Evolutionary conservation across 2,888 invertebrate species (phyloP), one percentile per base, ranked within the genome.

Genomic region (Apotomis betuletana): DNA sequence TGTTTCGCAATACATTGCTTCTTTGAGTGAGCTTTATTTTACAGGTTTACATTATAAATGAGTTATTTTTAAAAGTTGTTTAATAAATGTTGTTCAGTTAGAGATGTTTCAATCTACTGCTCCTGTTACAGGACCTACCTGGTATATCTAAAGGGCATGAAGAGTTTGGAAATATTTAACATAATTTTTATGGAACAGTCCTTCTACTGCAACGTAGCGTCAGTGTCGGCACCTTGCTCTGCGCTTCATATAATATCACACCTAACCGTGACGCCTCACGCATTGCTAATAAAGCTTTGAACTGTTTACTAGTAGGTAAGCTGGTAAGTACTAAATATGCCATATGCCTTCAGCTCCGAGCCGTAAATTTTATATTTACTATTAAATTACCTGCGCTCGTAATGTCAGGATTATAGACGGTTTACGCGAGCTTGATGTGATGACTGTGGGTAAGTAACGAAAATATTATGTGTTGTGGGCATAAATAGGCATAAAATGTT

Each of bases 181-280:
- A 27, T 27, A 27, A 27, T 27, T 27, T 27, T 27, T 27, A 27
- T 27, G 27, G 27, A 27, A 27, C 27, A 27, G 1, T 27, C 27
- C 27, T 27, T 27, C 27, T 27, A 27, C 27, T 27, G 27, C 27
- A 27, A 27, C 27, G 27, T 27, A 27, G 27, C 27, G 27, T 77
- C 86, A 83, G 79, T 58, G 80, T 13, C 52, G 54, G 44, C 55
- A 46, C 44, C 64, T 27, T 27, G 27, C 27, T 27, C 54, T 44
- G 64, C 64, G 41, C 64, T 64, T 55, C 27, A 64, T 44, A 55
- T 55, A 44, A 65, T 44, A 46, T 65, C 55, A 8, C 57, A 36
- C 55, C 55, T 46, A 44, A 49, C 49, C 10, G 49, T 9, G 49
- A 49, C 49, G 49, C 10, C 9, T 9, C 10, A 9, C 49, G 49